Evolutionary conservation across 2,888 invertebrate species (phyloP).

Genomic region (Periphyllus acericola): DNA sequence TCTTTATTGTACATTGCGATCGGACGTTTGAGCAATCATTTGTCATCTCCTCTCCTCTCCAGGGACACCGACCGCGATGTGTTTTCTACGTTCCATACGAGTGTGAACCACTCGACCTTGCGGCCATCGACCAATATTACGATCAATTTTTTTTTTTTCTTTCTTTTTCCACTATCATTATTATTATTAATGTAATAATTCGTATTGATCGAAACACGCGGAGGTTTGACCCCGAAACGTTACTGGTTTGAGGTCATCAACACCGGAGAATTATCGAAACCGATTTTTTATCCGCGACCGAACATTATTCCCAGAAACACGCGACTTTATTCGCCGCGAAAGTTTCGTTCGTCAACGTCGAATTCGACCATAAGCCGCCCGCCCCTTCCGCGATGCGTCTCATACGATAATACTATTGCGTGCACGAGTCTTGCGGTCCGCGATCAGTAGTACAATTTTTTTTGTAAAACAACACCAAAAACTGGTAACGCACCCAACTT

Average conservation of each 20-base stretch:
- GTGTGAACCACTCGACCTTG: slow-evolving; percentile 62
- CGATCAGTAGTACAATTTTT: too few species aligned
- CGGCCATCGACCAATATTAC: slow-evolving; percentile 61
- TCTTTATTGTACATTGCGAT: slow-evolving; percentile 59
- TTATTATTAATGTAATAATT: slow-evolving; percentile 62
- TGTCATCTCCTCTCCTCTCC: slow-evolving; percentile 57
- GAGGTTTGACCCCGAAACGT: slow-evolving; percentile 57
- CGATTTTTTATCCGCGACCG: slow-evolving; percentile 49
- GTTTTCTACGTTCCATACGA: slow-evolving; percentile 36
- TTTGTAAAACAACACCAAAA: too few species aligned
- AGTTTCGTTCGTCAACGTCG: background rate
- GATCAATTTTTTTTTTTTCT: slow-evolving; percentile 57
- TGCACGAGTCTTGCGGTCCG: too few species aligned
- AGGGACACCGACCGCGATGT: slow-evolving; percentile 58
- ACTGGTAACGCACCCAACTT: too few species aligned
- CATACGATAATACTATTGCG: too few species aligned
- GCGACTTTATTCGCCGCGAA: slow-evolving; percentile 14
- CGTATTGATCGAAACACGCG: slow-evolving; percentile 60
- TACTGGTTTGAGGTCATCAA: slow-evolving; percentile 58
- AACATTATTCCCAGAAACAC: slow-evolving; percentile 12
- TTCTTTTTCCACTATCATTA: slow-evolving; percentile 55
- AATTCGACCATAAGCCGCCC: too few species aligned
- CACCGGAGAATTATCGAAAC: slow-evolving; percentile 46
- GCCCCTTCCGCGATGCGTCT: too few species aligned
- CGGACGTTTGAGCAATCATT: slow-evolving; percentile 60